Evolutionary conservation across 2,113 vertebrate genomes (phyloP), one percentile per base, ranked within the genome.

Genomic region (Rattus norvegicus): DNA sequence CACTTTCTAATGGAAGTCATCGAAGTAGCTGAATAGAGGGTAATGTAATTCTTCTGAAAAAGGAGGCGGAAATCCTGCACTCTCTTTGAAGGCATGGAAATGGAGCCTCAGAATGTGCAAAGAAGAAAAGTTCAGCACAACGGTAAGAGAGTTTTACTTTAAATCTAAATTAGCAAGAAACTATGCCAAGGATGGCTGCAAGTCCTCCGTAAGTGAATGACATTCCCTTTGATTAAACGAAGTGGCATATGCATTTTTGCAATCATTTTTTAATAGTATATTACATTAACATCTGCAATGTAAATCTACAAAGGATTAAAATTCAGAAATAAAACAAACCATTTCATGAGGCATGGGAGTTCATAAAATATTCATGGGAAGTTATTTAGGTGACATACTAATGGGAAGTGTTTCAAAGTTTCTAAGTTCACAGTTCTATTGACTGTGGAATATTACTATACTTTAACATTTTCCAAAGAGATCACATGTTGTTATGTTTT

Each of bases 71-170:
- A 77, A 92, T 39, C 75, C 59, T 28, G 16, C 39, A 24, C 1
- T 1, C 36, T 33, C 75, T 36, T 92, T 90, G 2, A 0, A 3
- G 36, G 1, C 17, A 13, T 43, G 43, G 63, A 88, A 96, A 94
- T 92, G 20, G 22, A 93, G 52, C 92, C 43, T 87, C 28, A 69
- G 8, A 89, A 91, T 92, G 8, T 61, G 90, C 47, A 91, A 52
- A 63, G 33, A 73, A 77, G 5, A 3, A 52, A 39, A 76, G 19
- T 14, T 76, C 26, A 92, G 1, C 7, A 65, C 94, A 83, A 22
- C 0, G 54, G 9, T 61, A 59, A 11, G 39, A 67, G 19, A 84
- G 22, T 70, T 90, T 75, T 33, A 86, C 5, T 70, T 90, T 85
- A 26, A 75, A 94, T 61, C 12, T 2, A 76, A 88, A 47, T 73